phyloP scores from a whole-genome alignment of 2,797 vertebrate species.

The Petrocephalus sullivani region DNA sequence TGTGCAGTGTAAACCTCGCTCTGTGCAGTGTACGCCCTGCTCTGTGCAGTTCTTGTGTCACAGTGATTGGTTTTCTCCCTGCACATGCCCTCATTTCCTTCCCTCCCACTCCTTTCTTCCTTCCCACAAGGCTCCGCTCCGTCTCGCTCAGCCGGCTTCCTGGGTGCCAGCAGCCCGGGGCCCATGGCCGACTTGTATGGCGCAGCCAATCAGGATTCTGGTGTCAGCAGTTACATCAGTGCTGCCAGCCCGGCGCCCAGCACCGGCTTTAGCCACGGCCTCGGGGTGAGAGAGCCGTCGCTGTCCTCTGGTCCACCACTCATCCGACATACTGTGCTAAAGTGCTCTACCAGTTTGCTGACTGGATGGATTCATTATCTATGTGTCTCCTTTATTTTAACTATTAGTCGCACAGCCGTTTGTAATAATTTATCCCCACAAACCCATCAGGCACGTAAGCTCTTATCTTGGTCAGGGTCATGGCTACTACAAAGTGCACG shows the following conservation, averaged over 20 bases:
- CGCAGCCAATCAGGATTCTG: conserved; percentile 88
- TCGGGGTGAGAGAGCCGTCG: conserved; percentile 73
- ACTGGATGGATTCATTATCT: neutral
- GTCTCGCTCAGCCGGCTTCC: conserved; percentile 88
- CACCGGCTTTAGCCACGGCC: conserved; percentile 92
- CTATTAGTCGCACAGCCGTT: neutral
- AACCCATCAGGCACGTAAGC: neutral
- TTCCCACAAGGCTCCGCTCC: conserved; percentile 75
- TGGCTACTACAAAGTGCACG: neutral
- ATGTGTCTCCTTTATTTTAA: neutral
- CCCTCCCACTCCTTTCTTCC: neutral
- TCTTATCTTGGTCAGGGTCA: neutral
- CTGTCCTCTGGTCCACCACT: neutral
- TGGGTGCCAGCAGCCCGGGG: conserved; percentile 95
- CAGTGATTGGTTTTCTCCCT: neutral
- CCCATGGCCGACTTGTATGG: conserved; percentile 96
- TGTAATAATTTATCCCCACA: neutral
- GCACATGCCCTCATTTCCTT: neutral
- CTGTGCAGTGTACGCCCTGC: neutral
- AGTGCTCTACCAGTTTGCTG: neutral
- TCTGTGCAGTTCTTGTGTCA: neutral
- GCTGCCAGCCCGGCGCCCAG: conserved; percentile 93
- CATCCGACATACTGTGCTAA: neutral
- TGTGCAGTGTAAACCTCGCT: neutral
- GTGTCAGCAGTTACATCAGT: conserved; percentile 97